phyloP scores from a whole-genome alignment of 2,888 invertebrate species.

The Amphipyra berbera region DNA sequence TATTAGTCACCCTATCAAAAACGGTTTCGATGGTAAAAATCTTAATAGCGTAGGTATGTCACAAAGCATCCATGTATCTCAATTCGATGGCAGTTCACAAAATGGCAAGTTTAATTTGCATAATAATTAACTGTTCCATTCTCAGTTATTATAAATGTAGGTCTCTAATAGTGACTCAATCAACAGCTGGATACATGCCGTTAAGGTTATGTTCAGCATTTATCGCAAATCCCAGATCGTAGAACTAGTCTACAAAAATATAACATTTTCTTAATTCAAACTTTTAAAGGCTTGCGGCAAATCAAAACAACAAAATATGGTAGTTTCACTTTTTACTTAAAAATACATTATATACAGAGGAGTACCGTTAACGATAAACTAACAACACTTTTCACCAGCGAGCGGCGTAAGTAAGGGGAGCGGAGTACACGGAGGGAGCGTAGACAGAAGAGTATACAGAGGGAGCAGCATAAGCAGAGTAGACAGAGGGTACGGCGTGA shows the following conservation, averaged over 20 bases:
- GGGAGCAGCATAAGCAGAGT: constrained; percentile 30
- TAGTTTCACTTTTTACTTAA: constrained; percentile 68
- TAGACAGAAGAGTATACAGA: not conserved
- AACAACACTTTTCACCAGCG: constrained; percentile 52
- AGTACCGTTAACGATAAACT: constrained; percentile 34
- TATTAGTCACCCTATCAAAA: not conserved
- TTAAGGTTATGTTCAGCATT: too few species aligned
- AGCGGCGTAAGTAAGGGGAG: constrained; percentile 10
- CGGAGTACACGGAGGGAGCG: constrained; percentile 42
- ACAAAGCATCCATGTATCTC: not conserved
- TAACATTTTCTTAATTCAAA: too few species aligned
- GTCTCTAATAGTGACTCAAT: too few species aligned
- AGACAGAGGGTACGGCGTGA: constrained; percentile 57
- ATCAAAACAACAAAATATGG: constrained; percentile 42
- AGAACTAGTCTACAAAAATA: too few species aligned
- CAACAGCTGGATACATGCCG: too few species aligned
- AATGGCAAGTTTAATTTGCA: constrained; percentile 2
- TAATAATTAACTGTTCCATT: not conserved
- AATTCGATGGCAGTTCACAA: not conserved
- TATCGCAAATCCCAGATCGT: too few species aligned
- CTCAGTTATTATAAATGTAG: too few species aligned
- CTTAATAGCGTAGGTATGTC: not conserved
- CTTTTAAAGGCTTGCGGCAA: not conserved
- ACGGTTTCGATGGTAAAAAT: not conserved
- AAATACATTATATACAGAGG: constrained; percentile 62